Conservation (phyloP, 2,797 vertebrate genomes). For the Muscicapa striata region DNA sequence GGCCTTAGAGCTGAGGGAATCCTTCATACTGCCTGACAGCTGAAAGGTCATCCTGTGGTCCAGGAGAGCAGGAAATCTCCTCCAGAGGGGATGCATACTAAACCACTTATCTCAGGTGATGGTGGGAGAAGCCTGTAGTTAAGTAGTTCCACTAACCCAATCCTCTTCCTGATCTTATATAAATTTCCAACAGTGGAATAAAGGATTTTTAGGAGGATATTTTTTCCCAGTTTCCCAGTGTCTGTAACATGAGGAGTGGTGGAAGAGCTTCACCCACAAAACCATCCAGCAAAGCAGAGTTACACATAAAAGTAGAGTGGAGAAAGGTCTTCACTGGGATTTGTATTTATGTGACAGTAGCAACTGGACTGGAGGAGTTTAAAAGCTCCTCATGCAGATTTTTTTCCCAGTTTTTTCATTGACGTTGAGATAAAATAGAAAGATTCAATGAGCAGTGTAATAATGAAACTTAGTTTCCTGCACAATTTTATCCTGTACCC, state of each 20-base stretch:
- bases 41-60: neutral
- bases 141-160: neutral
- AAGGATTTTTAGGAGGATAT: neutral
- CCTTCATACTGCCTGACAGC: rapidly evolving
- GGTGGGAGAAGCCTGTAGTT: neutral
- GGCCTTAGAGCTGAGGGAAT: neutral
- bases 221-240: neutral
- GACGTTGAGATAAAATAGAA: neutral
- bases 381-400: rapidly evolving
- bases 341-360: neutral
- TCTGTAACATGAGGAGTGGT: neutral
- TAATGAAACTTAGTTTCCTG: neutral
- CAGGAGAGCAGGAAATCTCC: neutral
- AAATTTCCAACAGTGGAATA: neutral
- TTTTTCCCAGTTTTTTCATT: neutral
- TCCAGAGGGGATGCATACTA: neutral
- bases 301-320: neutral
- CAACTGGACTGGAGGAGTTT: neutral
- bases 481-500: neutral
- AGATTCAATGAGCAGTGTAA: neutral
- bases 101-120: neutral
- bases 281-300: neutral
- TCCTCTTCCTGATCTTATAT: neutral
- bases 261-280: neutral
- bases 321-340: neutral